Evolutionary conservation across 2,888 invertebrate species (phyloP).

Genomic region (Apodemia arnacis): DNA sequence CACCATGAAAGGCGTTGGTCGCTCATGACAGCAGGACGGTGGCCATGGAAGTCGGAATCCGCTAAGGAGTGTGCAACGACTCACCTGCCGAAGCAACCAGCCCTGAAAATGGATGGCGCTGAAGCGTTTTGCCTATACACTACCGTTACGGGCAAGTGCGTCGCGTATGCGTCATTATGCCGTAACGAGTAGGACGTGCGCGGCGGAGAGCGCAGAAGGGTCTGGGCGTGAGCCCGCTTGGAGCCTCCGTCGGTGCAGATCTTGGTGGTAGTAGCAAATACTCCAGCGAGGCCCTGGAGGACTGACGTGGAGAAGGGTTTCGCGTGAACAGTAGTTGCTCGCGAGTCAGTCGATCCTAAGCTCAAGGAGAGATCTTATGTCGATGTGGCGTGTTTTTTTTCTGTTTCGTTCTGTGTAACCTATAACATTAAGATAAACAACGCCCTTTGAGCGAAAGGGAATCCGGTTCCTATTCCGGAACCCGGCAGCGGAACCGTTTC

Average conservation of each 20-base stretch:
- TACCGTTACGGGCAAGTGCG: constrained; percentile 90
- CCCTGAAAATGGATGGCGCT: constrained; percentile 96
- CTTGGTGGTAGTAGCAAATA: constrained; percentile 98
- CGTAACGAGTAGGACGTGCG: constrained; percentile 95
- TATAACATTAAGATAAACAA: constrained; percentile 82
- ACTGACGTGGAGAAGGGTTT: constrained; percentile 93
- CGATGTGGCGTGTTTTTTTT: constrained; percentile 89
- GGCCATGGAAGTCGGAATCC: constrained; percentile 98
- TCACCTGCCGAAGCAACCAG: constrained; percentile 96
- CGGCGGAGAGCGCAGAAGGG: constrained; percentile 94
- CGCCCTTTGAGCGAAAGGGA: constrained; percentile 93
- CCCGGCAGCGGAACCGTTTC: constrained; percentile 93
- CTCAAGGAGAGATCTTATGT: constrained; percentile 86
- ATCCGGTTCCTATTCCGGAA: constrained; percentile 95
- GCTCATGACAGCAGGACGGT: constrained; percentile 97
- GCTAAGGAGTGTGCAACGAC: constrained; percentile 94
- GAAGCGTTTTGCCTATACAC: constrained; percentile 92
- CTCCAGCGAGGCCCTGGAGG: constrained; percentile 92
- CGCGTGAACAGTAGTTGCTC: constrained; percentile 93
- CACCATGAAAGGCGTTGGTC: constrained; percentile 93
- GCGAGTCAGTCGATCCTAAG: constrained; percentile 95
- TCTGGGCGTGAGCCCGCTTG: constrained; percentile 92
- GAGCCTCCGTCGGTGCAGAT: constrained; percentile 94
- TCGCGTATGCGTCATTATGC: constrained; percentile 89
- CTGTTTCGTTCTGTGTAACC: not conserved